A percentile compares a stretch with the other conserved stretches of the same genome.
These are phyloP conservation scores for Lucifuga dentata DNA, from an alignment of 2,113 vertebrate species.

Conservation along the genomic window DNA sequence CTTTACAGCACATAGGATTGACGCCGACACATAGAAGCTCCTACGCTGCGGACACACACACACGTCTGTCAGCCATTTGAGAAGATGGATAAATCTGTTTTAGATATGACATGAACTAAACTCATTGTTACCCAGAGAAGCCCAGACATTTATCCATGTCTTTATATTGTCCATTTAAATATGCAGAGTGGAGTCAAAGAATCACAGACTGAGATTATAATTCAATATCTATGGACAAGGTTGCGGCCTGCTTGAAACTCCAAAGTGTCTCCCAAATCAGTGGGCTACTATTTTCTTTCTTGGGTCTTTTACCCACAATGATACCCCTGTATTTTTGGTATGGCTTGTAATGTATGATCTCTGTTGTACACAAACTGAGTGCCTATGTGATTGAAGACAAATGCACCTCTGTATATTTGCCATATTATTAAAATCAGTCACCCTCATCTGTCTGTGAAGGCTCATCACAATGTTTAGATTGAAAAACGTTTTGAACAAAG, in stretches of 20 bases:
- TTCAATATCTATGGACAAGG: constrained; percentile 44
- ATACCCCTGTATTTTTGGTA: constrained; percentile 68
- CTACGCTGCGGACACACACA: constrained; percentile 55
- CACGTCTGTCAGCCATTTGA: constrained; percentile 52
- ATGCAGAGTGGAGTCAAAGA: constrained; percentile 53
- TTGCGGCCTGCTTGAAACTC: constrained; percentile 55
- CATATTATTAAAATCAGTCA: constrained; percentile 65
- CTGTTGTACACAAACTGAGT: constrained; percentile 75
- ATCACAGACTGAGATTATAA: constrained; percentile 41
- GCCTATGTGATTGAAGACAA: constrained; percentile 75
- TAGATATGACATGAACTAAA: constrained; percentile 68
- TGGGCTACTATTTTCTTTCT: constrained; percentile 41
- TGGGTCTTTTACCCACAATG: constrained; percentile 28
- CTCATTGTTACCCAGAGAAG: constrained; percentile 64
- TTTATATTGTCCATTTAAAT: constrained; percentile 69
- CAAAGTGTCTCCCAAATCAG: constrained; percentile 57
- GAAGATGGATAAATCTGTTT: constrained; percentile 69
- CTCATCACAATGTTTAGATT: too few species aligned
- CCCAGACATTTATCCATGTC: constrained; percentile 68
- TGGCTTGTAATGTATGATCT: constrained; percentile 64
- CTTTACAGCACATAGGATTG: constrained; percentile 94
- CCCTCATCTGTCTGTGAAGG: too few species aligned
- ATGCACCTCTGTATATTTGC: constrained; percentile 72
- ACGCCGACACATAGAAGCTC: constrained; percentile 89
- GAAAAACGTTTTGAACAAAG: too few species aligned